phyloP scores from a whole-genome alignment of 2,888 invertebrate genomes.

The Limenitis camilla region DNA sequence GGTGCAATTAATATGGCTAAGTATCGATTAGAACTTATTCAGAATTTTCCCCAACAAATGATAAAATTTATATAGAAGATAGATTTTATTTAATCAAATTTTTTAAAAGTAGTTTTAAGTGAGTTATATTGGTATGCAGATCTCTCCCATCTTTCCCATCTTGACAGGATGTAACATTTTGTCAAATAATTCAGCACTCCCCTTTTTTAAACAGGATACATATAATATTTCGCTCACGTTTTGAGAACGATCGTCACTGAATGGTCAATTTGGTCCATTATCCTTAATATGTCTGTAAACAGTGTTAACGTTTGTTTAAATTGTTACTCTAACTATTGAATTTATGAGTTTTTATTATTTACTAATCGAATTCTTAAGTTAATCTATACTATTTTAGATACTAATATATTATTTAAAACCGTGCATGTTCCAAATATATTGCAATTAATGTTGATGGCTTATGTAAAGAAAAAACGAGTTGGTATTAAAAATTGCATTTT shows the following conservation, averaged over 20 bases:
- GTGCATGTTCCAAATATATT: too few species aligned
- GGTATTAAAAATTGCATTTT: too few species aligned
- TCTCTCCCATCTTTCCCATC: slow-evolving; percentile 33
- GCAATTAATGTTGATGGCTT: too few species aligned
- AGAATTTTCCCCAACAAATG: too few species aligned
- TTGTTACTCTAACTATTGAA: slow-evolving; percentile 6
- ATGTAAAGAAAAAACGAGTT: too few species aligned
- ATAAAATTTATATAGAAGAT: too few species aligned
- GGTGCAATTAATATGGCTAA: too few species aligned
- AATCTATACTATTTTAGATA: too few species aligned
- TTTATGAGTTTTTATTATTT: slow-evolving; percentile 12
- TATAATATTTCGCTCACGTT: slow-evolving; percentile 26
- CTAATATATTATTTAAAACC: too few species aligned
- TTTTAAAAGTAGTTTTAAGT: too few species aligned
- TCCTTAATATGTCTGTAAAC: slow-evolving; percentile 5
- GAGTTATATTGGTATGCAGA: background rate
- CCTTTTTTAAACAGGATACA: slow-evolving; percentile 49
- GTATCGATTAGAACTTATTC: too few species aligned
- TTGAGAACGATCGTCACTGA: slow-evolving; percentile 18
- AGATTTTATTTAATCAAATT: too few species aligned
- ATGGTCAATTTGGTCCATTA: slow-evolving; percentile 17
- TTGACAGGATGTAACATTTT: slow-evolving; percentile 56
- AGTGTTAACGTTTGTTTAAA: slow-evolving; percentile 13
- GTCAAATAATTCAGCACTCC: slow-evolving; percentile 49
- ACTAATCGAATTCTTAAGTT: slow-evolving; percentile 12